Base-by-base conservation (phyloP, 2,888 invertebrate species). In the Nemotelus pantherinus region DNA sequence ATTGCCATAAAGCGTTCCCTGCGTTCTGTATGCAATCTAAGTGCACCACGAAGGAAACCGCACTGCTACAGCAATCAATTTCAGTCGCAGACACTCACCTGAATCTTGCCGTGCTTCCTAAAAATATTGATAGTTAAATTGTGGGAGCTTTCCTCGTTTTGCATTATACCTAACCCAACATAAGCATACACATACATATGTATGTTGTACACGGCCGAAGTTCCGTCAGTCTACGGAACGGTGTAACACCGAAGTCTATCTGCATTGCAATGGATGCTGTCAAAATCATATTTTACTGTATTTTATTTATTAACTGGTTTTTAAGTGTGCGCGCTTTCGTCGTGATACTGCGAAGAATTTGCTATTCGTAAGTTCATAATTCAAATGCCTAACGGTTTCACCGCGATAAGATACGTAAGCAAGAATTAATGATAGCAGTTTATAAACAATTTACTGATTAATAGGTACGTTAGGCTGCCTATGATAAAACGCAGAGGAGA, bases 1-100 rank as follows among this genome's bases (percentile, higher is more conserved):
- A 79, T 77, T 68, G 79, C 74, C 72, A 76, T 79, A 79, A 78
- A 79, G 79, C 74, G 74, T 79, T 79, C 75, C 63, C 63, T 74
- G 44, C 58, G 60, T 72, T 72, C 47, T 72, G 58, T 72, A 45
- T 57, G 58, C 74, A 74, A 60, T 63, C 74, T 74, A 74, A 74
- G 74, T 74, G 74, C 74, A 74, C 74, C 60, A 74, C 63, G 63
- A 74, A 74, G 74, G 60, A 60, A 63, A 60, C 63, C 74, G 41
- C 74, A 63, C 60, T 60, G 74, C 53, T 57, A 60, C 48, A 48
- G 57, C 50, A 74, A 74, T 74, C 74, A 74, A 74, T 74, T 74
- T 74, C 43, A 50, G 74, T 74, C 60, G 60, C 63, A 74, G 74
- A 74, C 41, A 60, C 74, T 74, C 25, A 3, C 25, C 45, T 74